Conservation (phyloP, 2,888 invertebrate genomes). For the Petrophora chlorosata region DNA sequence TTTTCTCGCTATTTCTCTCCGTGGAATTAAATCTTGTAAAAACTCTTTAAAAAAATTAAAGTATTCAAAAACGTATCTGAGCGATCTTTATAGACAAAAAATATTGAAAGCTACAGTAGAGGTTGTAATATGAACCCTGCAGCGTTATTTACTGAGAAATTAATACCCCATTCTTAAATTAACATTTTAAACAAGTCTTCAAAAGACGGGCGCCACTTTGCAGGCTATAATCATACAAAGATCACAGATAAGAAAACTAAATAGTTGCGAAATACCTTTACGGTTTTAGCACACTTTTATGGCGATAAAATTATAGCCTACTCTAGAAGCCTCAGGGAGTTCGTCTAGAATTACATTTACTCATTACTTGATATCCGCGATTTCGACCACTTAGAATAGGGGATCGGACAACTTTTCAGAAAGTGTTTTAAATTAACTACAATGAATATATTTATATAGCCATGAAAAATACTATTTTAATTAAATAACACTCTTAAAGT, state of each 20-base stretch:
- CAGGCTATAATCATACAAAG: constrained; percentile 25
- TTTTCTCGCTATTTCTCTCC: too few relatives aligned
- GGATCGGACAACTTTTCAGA: too few relatives aligned
- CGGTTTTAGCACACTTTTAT: constrained; percentile 16
- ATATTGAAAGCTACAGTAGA: background rate
- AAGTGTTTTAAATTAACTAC: too few relatives aligned
- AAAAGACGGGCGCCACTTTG: constrained; percentile 27
- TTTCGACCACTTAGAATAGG: background rate
- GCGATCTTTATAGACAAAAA: too few relatives aligned
- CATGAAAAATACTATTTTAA: too few relatives aligned
- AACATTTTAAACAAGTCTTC: constrained; percentile 29
- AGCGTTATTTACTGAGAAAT: constrained; percentile 16
- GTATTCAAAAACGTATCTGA: too few relatives aligned
- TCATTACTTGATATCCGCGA: too few relatives aligned
- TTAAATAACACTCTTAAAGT: too few relatives aligned
- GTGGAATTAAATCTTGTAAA: too few relatives aligned
- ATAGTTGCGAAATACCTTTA: constrained; percentile 20
- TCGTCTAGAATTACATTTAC: constrained; percentile 1
- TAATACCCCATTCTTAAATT: constrained; percentile 23
- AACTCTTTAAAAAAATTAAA: too few relatives aligned
- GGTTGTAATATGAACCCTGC: constrained; percentile 15
- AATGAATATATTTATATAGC: too few relatives aligned
- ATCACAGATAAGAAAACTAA: constrained; percentile 14
- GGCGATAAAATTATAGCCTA: constrained; percentile 10
- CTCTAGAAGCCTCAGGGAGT: too few relatives aligned